Evolutionary conservation across 2,113 vertebrate species (phyloP), one percentile per base, ranked within the genome.

Genomic region (Theristicus caerulescens): DNA sequence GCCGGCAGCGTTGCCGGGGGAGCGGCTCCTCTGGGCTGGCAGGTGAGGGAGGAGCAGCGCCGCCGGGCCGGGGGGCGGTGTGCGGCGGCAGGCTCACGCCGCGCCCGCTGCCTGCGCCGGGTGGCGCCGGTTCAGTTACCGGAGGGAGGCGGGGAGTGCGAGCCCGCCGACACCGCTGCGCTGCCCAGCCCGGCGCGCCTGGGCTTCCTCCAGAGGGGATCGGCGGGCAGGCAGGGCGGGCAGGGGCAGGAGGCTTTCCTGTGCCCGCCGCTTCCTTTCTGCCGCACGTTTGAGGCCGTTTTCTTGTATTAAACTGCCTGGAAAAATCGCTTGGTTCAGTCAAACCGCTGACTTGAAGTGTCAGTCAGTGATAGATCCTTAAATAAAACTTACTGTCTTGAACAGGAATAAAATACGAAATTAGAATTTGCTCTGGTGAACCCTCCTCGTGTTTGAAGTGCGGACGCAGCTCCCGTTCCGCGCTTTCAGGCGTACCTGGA

Each of bases 401-500:
- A 64, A 34, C 21, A 14, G 62, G 32, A 38, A 20, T 25, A 15
- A 34, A 36, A 55, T 11, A 16, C 0, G 22, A 51, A 38, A 2
- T 22, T 2, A 18, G 36, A 6, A 3, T 65, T 5, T 3, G 26
- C 21, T 16, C 6, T 6, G 22, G 3, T 34, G 61, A 27, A 2
- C 6, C 13, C 10, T 20, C 11, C 11, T 1, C 16, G 76, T 8
- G 42, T 13, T 16, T 15, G 65, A 14, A 17, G 26, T 27, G 1
- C 20, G 25, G 36, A 34, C 4, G 9, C 10, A 1, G 38, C 51
- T 61, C 20, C 24, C n/a, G 0, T 26, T 11, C 12, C 5, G 38
- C 2, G 4, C 20, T 64, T 15, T 9, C 31, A 0, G 52, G 58
- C 10, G 0, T 7, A 17, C 2, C 44, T 16, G 82, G 29, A 1